Evolutionary conservation across 1,140 invertebrate species (phyloP).

Genomic region (Himalopsyche phryganea): DNA sequence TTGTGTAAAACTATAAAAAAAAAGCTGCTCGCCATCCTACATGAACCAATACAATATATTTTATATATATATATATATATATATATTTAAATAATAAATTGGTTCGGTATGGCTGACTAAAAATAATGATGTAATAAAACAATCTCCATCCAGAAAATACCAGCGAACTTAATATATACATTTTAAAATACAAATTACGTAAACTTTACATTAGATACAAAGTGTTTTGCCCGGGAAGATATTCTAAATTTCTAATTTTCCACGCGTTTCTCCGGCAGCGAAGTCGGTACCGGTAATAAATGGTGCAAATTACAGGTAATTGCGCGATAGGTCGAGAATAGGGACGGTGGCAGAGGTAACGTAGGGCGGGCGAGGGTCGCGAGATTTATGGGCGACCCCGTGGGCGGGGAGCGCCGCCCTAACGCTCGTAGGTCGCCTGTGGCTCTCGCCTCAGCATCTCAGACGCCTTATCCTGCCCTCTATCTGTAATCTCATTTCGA

Average conservation of each 20-base stretch:
- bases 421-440: no score
- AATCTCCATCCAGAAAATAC: not conserved
- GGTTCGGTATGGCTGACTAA: no score
- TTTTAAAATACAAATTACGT: not conserved
- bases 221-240: slow-evolving; percentile 8
- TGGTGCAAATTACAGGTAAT: slow-evolving; percentile 32
- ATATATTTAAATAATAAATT: no score
- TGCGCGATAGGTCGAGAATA: slow-evolving; percentile 18
- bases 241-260: slow-evolving; percentile 22
- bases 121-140: not conserved
- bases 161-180: no score
- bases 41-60: no score
- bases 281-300: slow-evolving; percentile 25
- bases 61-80: no score
- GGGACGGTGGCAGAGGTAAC: not conserved
- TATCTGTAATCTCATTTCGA: no score
- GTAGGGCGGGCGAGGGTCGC: slow-evolving; percentile 4
- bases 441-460: no score
- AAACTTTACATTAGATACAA: not conserved
- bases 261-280: not conserved
- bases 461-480: no score
- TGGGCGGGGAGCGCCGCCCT: not conserved
- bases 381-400: slow-evolving; percentile 19
- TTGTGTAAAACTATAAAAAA: no score
- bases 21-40: no score